Conservation (phyloP, 2,888 invertebrate species). For the Synanthedon tipuliformis region DNA sequence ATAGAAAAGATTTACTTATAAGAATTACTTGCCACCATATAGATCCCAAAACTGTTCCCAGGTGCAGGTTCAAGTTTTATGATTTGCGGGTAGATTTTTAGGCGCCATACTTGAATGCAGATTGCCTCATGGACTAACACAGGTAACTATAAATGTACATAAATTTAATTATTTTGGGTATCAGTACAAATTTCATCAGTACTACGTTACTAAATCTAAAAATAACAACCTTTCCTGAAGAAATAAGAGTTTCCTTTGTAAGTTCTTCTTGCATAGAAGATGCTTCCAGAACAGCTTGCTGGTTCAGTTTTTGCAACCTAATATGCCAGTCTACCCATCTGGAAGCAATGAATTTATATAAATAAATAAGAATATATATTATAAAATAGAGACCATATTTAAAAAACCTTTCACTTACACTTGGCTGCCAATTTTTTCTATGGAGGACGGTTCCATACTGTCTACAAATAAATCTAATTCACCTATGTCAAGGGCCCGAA, state of each 20-base stretch:
- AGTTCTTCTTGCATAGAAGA: slow-evolving; percentile 82
- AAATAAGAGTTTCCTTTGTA: slow-evolving; percentile 85
- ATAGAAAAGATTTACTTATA: background rate
- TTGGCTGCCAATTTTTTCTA: slow-evolving; percentile 76
- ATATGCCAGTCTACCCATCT: slow-evolving; percentile 89
- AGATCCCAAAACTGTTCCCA: slow-evolving; percentile 78
- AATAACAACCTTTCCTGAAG: slow-evolving; percentile 74
- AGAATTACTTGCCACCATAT: slow-evolving; percentile 74
- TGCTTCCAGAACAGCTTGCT: slow-evolving; percentile 88
- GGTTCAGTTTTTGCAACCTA: slow-evolving; percentile 84
- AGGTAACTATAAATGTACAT: slow-evolving; percentile 64
- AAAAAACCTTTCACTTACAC: slow-evolving; percentile 24
- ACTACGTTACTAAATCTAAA: background rate
- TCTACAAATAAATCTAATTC: slow-evolving; percentile 83
- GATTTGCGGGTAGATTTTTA: slow-evolving; percentile 83
- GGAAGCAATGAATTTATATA: slow-evolving; percentile 10
- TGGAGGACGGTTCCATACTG: slow-evolving; percentile 74
- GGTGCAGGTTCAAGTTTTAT: slow-evolving; percentile 76
- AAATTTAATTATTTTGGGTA: no score
- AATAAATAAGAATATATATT: background rate
- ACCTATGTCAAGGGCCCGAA: slow-evolving; percentile 72
- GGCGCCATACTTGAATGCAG: slow-evolving; percentile 86
- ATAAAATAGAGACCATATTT: background rate
- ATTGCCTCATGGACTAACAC: slow-evolving; percentile 86
- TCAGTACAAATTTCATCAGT: no score